Percentiles rank a stretch among this genome's conserved stretches.
These are phyloP conservation scores for Ictalurus punctatus DNA, from an alignment of 2,113 vertebrate species.

Conservation along the genomic window DNA sequence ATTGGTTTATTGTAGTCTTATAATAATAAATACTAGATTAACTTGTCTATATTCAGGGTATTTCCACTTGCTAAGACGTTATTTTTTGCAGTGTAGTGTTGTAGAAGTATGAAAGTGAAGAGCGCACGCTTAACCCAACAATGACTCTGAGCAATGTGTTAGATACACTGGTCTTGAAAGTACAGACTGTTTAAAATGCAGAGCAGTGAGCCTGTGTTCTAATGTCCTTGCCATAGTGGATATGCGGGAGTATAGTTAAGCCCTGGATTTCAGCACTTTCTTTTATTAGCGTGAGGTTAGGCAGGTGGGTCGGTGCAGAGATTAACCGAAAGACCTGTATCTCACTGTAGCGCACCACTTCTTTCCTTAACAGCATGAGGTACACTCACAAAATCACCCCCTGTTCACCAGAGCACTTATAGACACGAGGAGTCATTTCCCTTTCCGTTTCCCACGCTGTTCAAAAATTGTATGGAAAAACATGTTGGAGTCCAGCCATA, in stretches of 20 bases:
- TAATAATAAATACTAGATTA: too few species aligned
- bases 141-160: constrained; percentile 5
- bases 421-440: neutral
- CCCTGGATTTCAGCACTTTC: constrained; percentile 26
- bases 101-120: constrained; percentile 21
- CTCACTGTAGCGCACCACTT: neutral
- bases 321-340: constrained; percentile 26
- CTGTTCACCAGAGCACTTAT: neutral
- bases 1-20: too few species aligned
- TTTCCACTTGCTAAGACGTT: too few species aligned
- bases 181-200: constrained; percentile 20
- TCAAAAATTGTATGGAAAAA: neutral
- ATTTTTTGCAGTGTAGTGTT: neutral
- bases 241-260: constrained; percentile 10
- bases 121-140: neutral
- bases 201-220: neutral
- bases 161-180: constrained; percentile 13
- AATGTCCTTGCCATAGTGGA: constrained; percentile 25
- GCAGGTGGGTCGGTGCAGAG: constrained; percentile 23
- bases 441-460: neutral
- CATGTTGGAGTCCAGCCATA: neutral
- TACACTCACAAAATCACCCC: neutral
- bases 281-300: constrained; percentile 35
- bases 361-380: neutral
- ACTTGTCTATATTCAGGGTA: too few species aligned